Conservation (phyloP, 2,888 invertebrate species). For the Nematopogon swammerdamellus region DNA sequence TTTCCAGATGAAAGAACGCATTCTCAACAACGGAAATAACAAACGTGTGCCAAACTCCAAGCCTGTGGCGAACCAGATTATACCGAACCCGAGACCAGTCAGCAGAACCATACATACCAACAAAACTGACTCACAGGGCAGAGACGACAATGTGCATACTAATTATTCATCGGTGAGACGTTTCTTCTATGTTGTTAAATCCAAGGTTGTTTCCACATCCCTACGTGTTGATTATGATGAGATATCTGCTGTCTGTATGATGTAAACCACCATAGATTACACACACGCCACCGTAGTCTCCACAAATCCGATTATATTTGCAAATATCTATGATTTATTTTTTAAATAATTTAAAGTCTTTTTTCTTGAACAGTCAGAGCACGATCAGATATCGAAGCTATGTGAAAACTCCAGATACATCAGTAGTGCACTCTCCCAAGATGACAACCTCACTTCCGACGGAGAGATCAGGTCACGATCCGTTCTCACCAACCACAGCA, state of each 20-base stretch:
- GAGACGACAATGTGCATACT: background rate
- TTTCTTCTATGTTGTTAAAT: no score
- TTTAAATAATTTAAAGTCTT: constrained; percentile 2
- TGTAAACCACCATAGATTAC: no score
- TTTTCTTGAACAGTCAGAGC: constrained; percentile 27
- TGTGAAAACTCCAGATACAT: constrained; percentile 38
- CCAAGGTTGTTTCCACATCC: no score
- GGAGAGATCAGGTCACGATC: constrained; percentile 33
- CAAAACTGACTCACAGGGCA: background rate
- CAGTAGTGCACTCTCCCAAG: constrained; percentile 36
- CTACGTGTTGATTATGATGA: no score
- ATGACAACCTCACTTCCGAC: constrained; percentile 38
- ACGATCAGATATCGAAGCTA: constrained; percentile 27
- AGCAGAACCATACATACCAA: background rate
- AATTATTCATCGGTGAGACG: background rate
- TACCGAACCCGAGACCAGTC: background rate
- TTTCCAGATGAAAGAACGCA: background rate
- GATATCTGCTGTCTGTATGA: no score
- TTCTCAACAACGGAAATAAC: background rate
- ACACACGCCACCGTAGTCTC: no score
- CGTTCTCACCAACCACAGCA: constrained; percentile 21
- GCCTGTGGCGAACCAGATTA: background rate
- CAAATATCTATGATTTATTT: no score
- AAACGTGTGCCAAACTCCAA: background rate
- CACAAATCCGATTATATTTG: no score